A percentile compares a stretch with the other conserved stretches of the same genome.
phyloP scores from a whole-genome alignment of 2,113 vertebrate species.

The Anseranas semipalmata region DNA sequence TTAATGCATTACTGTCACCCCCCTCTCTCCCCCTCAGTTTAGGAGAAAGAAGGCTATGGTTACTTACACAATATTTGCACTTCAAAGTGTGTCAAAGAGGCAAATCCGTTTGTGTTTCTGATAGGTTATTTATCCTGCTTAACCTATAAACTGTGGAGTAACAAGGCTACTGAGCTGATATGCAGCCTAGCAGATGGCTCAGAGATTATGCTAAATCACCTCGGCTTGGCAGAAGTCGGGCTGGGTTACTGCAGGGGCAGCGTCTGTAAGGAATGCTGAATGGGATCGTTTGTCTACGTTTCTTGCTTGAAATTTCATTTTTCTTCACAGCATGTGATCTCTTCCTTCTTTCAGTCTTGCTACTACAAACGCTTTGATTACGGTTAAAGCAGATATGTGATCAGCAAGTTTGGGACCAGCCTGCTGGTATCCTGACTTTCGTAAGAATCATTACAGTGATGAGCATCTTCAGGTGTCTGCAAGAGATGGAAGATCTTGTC shows the following conservation, averaged over 20 bases:
- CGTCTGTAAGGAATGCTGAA: background rate
- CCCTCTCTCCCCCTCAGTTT: background rate
- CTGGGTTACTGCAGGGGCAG: background rate
- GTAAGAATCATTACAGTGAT: background rate
- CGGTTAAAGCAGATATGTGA: background rate
- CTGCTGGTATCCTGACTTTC: background rate
- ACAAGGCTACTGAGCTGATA: background rate
- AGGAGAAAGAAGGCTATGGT: background rate
- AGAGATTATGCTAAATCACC: conserved; percentile 11
- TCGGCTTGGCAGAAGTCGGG: background rate
- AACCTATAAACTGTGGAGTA: conserved; percentile 19
- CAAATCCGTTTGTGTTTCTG: background rate
- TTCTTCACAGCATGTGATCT: background rate
- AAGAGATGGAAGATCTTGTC: background rate
- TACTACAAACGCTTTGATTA: background rate
- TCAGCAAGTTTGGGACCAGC: background rate
- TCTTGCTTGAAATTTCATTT: conserved; percentile 20
- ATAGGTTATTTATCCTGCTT: conserved; percentile 28
- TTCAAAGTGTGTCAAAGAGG: background rate
- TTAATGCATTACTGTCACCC: background rate
- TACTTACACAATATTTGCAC: background rate
- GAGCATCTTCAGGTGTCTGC: background rate
- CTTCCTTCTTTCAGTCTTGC: background rate
- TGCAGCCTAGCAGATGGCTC: background rate
- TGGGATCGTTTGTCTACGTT: background rate